phyloP scores from a whole-genome alignment of 2,113 vertebrate species.

The Toxostoma redivivum region DNA sequence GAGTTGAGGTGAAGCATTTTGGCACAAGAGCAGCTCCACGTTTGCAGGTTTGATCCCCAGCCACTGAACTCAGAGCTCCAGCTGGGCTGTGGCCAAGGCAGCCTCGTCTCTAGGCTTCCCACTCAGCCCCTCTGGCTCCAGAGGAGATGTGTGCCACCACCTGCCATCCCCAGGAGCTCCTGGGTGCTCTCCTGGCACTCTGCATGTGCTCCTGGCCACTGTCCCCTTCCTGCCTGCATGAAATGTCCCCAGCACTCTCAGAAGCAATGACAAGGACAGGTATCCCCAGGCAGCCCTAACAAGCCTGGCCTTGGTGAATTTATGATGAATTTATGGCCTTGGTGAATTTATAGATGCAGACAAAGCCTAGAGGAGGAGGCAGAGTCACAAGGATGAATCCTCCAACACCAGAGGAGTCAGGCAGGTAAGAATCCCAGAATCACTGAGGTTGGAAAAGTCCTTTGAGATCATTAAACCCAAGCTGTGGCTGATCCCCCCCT shows the following conservation, averaged over 20 bases:
- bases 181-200: fast-evolving
- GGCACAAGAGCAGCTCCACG: not conserved
- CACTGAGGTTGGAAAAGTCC: not conserved
- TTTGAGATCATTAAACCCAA: not conserved
- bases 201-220: fast-evolving
- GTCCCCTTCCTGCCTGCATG: not conserved
- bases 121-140: not conserved
- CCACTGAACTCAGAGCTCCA: not conserved
- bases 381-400: not conserved
- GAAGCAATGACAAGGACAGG: not conserved
- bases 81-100: constrained; percentile 27
- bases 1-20: not conserved
- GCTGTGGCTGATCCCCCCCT: fast-evolving
- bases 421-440: not conserved
- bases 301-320: not conserved
- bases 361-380: not conserved
- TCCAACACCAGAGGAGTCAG: not conserved
- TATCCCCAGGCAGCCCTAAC: not conserved
- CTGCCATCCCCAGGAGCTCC: not conserved
- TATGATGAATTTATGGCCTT: not conserved
- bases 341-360: not conserved
- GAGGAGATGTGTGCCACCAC: not conserved
- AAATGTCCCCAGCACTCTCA: not conserved
- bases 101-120: not conserved
- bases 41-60: not conserved